Evolutionary conservation across 2,888 invertebrate species (phyloP).

Genomic region (Diarsia rubi): DNA sequence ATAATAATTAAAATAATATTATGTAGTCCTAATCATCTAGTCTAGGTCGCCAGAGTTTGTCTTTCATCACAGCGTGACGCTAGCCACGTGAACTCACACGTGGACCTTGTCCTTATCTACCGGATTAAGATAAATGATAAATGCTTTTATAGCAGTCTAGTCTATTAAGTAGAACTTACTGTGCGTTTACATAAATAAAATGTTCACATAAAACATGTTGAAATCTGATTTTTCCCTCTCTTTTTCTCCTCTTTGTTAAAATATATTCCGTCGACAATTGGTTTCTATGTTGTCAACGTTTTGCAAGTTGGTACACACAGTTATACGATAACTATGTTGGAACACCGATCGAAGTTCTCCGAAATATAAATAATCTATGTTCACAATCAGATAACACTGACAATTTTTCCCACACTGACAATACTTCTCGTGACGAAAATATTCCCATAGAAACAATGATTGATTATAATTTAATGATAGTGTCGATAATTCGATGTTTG

Average conservation of each 20-base stretch:
- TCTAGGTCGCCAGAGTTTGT: conserved; percentile 26
- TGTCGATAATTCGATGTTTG: conserved; percentile 53
- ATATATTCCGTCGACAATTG: background rate
- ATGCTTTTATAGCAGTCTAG: background rate
- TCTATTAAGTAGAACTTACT: background rate
- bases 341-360: conserved; percentile 2
- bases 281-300: background rate
- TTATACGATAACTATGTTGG: background rate
- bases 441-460: conserved; percentile 63
- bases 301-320: background rate
- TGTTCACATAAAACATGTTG: background rate
- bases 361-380: conserved; percentile 21
- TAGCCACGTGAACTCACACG: conserved; percentile 5
- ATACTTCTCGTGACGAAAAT: conserved; percentile 28
- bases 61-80: conserved; percentile 32
- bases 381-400: conserved; percentile 32
- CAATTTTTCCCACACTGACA: conserved; percentile 43
- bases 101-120: conserved; percentile 8
- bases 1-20: no score
- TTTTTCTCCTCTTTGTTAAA: background rate
- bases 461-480: conserved; percentile 52
- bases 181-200: background rate
- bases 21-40: background rate
- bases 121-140: conserved; percentile 6
- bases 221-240: background rate